Base-by-base conservation (phyloP, 2,113 vertebrate species). In the Gallinago paraguaiae region DNA sequence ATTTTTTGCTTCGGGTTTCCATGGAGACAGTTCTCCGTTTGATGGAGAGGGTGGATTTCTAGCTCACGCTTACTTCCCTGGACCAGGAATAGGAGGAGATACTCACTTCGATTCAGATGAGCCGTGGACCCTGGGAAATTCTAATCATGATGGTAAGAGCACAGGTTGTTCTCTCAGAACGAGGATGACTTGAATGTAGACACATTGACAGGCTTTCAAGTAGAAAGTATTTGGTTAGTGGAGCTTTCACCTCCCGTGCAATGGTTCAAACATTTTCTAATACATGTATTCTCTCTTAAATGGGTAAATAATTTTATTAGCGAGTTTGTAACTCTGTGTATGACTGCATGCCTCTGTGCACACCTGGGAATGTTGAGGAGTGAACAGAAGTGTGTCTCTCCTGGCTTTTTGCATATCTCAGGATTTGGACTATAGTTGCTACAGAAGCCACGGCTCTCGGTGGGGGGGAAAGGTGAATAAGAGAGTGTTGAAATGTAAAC, bases 1-100 rank as follows among this genome's bases (percentile, higher is more conserved):
- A 96, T 99, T 99, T 98, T 99, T 99, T 94, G 99, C 99, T 95
- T 99, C 99, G 63, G 99, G 99, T 96, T 99, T 99, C 98, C 99
- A 99, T 74, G 99, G 99, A 7, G 99, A 99, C 98, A 99, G 99
- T 94, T 99, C 99, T 68, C 99, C 99, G 0, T 99, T 99, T 89
- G 99, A 99, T 67, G 99, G 99, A 19, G 99, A 99, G 96, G 99
- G 99, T 63, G 99, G 99, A 72, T 99, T 99, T 96, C 97, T 99
- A 90, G 99, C 99, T 88, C 99, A 99, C 4, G 99, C 99, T 60
- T 99, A 99, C 97, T 99, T 99, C 83, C 99, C 99, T 45, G 99
- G 99, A 60, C 99, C 99, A 1, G 99, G 99, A 79, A 99, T 99
- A 68, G 99, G 99, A 87, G 99, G 99, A 85, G 99, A 99, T 95